A percentile compares a stretch with the other conserved stretches of the same genome.
Evolutionary conservation across 2,888 invertebrate genomes (phyloP).

Genomic region (Heterodera filipjevi): DNA sequence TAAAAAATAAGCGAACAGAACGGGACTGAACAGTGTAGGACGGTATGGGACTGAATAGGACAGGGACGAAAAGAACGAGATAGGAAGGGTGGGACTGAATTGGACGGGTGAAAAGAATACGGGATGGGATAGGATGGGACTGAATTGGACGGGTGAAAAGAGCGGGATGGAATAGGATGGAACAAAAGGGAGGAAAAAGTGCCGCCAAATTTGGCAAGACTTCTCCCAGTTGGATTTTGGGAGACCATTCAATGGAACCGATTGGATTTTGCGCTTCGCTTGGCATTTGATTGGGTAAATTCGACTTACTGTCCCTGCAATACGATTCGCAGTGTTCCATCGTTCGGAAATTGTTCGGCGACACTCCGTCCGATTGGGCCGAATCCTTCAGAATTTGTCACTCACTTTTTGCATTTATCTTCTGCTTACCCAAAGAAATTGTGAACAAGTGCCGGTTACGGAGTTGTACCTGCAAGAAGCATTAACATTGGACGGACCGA

Average conservation of each 20-base stretch:
- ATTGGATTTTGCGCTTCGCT: too few relatives aligned
- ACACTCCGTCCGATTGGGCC: constrained; percentile 54
- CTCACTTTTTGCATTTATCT: background rate
- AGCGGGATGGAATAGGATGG: background rate
- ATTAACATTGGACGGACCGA: background rate
- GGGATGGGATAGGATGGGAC: too few relatives aligned
- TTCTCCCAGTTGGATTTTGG: too few relatives aligned
- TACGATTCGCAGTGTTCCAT: constrained; percentile 60
- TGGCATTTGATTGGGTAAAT: background rate
- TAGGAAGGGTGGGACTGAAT: too few relatives aligned
- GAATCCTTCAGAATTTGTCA: constrained; percentile 37
- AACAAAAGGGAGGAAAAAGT: too few relatives aligned
- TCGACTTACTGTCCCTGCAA: constrained; percentile 54
- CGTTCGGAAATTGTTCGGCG: constrained; percentile 60
- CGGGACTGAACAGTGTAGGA: too few relatives aligned
- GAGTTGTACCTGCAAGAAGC: constrained; percentile 16
- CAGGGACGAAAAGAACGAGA: too few relatives aligned
- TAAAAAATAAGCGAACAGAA: constrained; percentile 35
- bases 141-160: too few relatives aligned
- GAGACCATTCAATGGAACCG: too few relatives aligned
- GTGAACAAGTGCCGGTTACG: constrained; percentile 59
- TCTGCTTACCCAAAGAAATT: constrained; percentile 55
- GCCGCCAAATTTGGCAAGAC: background rate
- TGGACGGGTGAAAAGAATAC: too few relatives aligned
- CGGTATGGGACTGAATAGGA: too few relatives aligned